phyloP scores from a whole-genome alignment of 2,797 vertebrate species.

The Masticophis lateralis region DNA sequence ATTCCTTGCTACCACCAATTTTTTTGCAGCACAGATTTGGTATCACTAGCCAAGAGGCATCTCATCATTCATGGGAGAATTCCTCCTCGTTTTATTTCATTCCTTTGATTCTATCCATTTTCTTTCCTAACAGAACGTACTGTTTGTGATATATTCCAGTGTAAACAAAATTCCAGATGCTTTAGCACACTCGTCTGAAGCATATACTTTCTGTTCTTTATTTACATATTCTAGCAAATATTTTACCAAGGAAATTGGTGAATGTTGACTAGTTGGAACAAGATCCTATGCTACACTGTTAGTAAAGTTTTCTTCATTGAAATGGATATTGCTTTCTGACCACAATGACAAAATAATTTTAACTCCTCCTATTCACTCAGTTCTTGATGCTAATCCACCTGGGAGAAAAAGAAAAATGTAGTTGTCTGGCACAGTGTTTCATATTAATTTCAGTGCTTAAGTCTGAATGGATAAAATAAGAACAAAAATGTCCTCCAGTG shows the following conservation, averaged over 20 bases:
- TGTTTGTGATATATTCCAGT: constrained; percentile 42
- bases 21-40: neutral
- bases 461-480: neutral
- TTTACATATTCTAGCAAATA: constrained; percentile 70
- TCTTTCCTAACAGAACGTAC: constrained; percentile 5
- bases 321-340: accelerated
- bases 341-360: neutral
- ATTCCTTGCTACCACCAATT: neutral
- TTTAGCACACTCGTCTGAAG: constrained; percentile 46
- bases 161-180: constrained; percentile 66
- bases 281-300: constrained; percentile 46
- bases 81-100: neutral
- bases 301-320: neutral
- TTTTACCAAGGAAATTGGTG: constrained; percentile 62
- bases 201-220: constrained; percentile 61
- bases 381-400: constrained; percentile 15
- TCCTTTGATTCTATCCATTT: neutral
- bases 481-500: neutral
- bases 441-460: neutral
- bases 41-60: neutral
- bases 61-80: neutral
- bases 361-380: neutral
- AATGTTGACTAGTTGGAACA: constrained; percentile 66
- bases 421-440: neutral
- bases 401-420: neutral